Conservation (phyloP, 1,140 invertebrate species). For the Zaprionus ghesquierei region DNA sequence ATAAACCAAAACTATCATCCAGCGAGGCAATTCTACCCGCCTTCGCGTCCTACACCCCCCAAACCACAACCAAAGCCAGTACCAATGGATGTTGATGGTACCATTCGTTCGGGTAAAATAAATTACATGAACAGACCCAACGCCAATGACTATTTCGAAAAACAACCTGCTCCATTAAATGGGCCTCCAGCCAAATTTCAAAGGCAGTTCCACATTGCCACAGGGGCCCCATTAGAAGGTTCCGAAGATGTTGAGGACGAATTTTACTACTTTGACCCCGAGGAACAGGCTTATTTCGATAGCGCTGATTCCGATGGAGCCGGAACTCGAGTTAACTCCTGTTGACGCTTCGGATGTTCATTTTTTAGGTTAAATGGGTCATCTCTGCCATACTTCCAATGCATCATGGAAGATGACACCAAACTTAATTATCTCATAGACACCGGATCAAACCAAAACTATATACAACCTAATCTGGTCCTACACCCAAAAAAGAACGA, state of each 20-base stretch:
- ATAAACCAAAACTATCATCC: too few relatives aligned
- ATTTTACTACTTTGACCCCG: too few relatives aligned
- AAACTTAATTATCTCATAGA: background rate
- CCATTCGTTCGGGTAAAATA: background rate
- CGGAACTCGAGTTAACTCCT: background rate
- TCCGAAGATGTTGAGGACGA: background rate
- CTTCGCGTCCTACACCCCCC: too few relatives aligned
- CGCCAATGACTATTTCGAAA: background rate
- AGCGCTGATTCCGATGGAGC: background rate
- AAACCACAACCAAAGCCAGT: background rate
- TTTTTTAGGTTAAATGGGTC: conserved; percentile 1
- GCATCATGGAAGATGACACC: background rate
- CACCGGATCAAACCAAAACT: background rate
- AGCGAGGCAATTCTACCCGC: too few relatives aligned
- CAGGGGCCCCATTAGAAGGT: background rate
- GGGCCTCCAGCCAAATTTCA: background rate
- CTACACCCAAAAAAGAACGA: background rate
- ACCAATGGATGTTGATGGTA: background rate
- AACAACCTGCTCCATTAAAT: background rate
- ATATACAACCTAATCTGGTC: background rate
- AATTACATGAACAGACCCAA: background rate
- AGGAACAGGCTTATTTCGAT: background rate
- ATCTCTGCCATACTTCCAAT: background rate
- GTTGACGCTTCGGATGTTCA: background rate
- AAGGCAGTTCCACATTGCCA: background rate